Evolutionary conservation across 2,797 vertebrate species (phyloP).

Genomic region (Mionectes olivaceus): DNA sequence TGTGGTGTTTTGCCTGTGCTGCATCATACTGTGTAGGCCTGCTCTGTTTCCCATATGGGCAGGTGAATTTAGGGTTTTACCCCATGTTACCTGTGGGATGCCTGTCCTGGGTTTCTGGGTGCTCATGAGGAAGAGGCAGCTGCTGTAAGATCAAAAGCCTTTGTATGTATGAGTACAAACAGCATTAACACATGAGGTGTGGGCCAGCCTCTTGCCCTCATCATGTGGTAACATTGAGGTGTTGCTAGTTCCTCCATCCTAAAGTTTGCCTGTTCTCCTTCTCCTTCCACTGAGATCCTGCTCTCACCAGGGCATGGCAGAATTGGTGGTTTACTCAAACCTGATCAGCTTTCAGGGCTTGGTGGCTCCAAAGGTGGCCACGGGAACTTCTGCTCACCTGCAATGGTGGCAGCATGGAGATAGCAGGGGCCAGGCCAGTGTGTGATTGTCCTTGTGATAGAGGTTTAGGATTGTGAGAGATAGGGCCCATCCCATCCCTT

Average conservation of each 20-base stretch:
- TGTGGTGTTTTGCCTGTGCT: rapidly evolving
- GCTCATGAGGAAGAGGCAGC: background rate
- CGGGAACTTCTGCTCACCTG: rapidly evolving
- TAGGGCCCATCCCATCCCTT: no score
- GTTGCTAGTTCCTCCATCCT: background rate
- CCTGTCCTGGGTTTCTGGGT: rapidly evolving
- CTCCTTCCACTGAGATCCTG: background rate
- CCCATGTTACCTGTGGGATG: rapidly evolving
- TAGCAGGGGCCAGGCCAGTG: background rate
- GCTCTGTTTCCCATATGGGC: rapidly evolving
- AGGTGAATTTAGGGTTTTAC: background rate
- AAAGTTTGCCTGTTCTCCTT: background rate
- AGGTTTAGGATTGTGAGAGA: background rate
- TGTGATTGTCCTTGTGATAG: rapidly evolving
- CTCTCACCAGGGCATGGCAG: rapidly evolving
- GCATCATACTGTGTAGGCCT: background rate
- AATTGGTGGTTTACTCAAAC: background rate
- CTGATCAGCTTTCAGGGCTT: background rate
- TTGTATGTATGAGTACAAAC: background rate
- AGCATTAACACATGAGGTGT: background rate
- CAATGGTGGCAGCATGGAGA: background rate
- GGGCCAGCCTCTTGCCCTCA: background rate
- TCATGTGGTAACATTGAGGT: rapidly evolving
- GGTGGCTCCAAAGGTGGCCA: background rate
- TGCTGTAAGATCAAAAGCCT: rapidly evolving